These are phyloP conservation scores for Vulpes vulpes DNA, from an alignment of 2,113 vertebrate species.

Conservation along the genomic window DNA sequence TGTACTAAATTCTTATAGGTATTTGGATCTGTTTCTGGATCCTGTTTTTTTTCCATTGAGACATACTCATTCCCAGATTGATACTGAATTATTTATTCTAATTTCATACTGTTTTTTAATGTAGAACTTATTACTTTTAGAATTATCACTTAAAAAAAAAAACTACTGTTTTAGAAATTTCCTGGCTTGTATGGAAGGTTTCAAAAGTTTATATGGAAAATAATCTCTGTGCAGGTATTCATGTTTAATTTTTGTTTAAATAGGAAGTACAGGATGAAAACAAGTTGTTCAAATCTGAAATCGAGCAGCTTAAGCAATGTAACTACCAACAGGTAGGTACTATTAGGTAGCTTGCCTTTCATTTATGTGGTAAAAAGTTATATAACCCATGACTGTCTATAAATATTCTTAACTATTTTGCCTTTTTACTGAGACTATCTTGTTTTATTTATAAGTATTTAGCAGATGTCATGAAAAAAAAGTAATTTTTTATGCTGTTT, in stretches of 20 bases:
- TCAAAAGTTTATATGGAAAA: constrained; percentile 36
- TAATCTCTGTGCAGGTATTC: constrained; percentile 15
- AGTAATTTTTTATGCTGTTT: constrained; percentile 49
- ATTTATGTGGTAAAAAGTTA: constrained; percentile 30
- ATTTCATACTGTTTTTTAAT: constrained; percentile 38
- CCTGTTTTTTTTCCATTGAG: neutral
- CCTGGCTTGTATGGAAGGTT: constrained; percentile 18
- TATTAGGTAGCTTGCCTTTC: constrained; percentile 41
- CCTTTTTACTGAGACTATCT: constrained; percentile 18
- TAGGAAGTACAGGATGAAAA: constrained; percentile 89
- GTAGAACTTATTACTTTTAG: neutral
- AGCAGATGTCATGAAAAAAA: constrained; percentile 20
- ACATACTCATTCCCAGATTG: neutral
- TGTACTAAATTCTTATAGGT: neutral
- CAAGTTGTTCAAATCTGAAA: constrained; percentile 85
- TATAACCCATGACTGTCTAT: neutral
- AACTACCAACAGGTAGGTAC: constrained; percentile 86
- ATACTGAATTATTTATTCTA: constrained; percentile 11
- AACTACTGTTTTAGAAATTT: constrained; percentile 58
- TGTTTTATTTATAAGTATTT: constrained; percentile 42
- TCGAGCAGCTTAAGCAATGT: constrained; percentile 87
- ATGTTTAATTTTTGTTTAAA: constrained; percentile 76
- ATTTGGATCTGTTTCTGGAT: constrained; percentile 42
- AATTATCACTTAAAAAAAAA: neutral
- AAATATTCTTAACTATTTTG: neutral